These are phyloP conservation scores for Drosophila hydei DNA, from an alignment of 1,140 invertebrate genomes.

Conservation along the genomic window DNA sequence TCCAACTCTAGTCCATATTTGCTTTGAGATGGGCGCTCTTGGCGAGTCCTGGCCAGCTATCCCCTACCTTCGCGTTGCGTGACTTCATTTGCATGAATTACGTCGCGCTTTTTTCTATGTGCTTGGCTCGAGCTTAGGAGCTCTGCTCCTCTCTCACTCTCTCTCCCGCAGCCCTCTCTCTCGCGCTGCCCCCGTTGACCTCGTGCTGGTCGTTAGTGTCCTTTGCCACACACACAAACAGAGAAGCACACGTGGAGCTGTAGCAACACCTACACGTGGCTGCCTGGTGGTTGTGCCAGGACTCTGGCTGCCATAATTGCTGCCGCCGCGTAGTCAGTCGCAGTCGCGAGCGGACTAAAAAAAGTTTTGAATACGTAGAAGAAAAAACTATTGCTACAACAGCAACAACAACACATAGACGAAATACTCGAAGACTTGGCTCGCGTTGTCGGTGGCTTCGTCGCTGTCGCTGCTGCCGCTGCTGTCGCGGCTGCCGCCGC, in stretches of 20 bases:
- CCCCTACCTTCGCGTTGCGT: conserved; percentile 61
- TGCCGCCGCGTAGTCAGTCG: conserved; percentile 61
- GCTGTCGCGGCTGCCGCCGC: conserved; percentile 12
- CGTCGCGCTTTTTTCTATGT: conserved; percentile 55
- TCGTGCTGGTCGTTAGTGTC: conserved; percentile 60
- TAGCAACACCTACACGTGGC: conserved; percentile 46
- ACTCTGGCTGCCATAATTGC: conserved; percentile 62
- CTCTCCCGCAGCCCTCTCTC: neutral
- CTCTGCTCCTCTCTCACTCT: neutral
- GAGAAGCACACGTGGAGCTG: conserved; percentile 5
- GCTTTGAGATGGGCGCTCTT: conserved; percentile 47
- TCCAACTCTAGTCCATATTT: conserved; percentile 13
- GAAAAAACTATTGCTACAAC: conserved; percentile 39
- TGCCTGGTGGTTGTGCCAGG: conserved; percentile 46
- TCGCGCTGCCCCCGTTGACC: neutral
- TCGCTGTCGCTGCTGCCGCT: conserved; percentile 51
- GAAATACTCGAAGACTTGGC: conserved; percentile 68
- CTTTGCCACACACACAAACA: conserved; percentile 44
- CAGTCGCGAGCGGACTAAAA: conserved; percentile 48
- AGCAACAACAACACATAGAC: conserved; percentile 46
- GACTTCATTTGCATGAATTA: conserved; percentile 83
- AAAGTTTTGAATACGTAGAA: conserved; percentile 55
- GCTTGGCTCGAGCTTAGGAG: neutral
- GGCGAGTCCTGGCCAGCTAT: conserved; percentile 5
- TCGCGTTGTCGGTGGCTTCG: conserved; percentile 37